These are phyloP conservation scores for Cyprinus carpio DNA, from an alignment of 2,113 vertebrate genomes.

Conservation along the genomic window DNA sequence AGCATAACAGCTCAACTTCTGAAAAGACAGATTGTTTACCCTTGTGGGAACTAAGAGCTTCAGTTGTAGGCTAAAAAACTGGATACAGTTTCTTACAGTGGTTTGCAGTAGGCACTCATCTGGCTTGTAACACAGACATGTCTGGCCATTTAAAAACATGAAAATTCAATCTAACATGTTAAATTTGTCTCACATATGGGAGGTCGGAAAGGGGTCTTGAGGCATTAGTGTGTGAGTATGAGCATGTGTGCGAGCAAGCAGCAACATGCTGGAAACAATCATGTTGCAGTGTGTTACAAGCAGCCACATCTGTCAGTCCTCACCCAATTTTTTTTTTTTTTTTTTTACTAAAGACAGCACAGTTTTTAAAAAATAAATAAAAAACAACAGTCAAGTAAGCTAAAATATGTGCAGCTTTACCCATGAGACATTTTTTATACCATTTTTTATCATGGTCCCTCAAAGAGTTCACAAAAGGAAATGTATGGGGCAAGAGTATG, in stretches of 20 bases:
- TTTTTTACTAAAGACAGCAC: conserved; percentile 41
- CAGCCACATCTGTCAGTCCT: conserved; percentile 39
- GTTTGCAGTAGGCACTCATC: neutral
- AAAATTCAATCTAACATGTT: conserved; percentile 57
- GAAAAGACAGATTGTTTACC: neutral
- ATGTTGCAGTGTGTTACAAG: conserved; percentile 49
- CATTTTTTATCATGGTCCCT: neutral
- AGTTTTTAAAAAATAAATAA: conserved; percentile 36
- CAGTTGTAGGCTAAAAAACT: neutral
- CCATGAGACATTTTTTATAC: neutral
- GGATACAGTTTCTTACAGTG: conserved; percentile 1
- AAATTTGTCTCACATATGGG: conserved; percentile 57
- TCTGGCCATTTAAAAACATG: conserved; percentile 48
- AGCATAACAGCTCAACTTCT: conserved; percentile 8
- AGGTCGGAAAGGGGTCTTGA: conserved; percentile 8
- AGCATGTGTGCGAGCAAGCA: conserved; percentile 51
- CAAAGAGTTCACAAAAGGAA: neutral
- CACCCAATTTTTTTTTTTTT: neutral
- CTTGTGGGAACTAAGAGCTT: conserved; percentile 4
- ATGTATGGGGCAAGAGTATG: neutral
- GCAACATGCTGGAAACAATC: conserved; percentile 61
- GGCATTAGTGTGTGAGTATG: conserved; percentile 31
- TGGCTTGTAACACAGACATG: conserved; percentile 41
- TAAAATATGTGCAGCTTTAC: neutral
- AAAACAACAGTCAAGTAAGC: conserved; percentile 6